Evolutionary conservation across 2,888 invertebrate genomes (phyloP), one percentile per base, ranked within the genome.

Genomic region (Nyleta sp.): DNA sequence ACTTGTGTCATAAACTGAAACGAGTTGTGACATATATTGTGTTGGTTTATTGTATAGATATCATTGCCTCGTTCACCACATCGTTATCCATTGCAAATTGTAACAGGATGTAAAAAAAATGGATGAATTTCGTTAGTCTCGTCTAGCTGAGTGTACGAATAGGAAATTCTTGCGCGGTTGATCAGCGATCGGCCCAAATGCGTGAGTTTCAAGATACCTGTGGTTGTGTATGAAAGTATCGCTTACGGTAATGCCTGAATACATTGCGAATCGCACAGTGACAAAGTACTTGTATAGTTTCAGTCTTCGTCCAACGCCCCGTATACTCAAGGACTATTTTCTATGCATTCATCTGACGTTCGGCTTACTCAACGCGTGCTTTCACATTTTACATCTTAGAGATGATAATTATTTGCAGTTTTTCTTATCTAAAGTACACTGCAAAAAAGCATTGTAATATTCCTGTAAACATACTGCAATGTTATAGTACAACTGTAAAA

Each of bases 211-310:
- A 44, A 48, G 55, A 72, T 65, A 55, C 55, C 50, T 64, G 64
- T 53, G 52, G 77, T 77, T 33, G 62, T 80, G 76, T 64, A 70
- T 73, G 70, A 78, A 74, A 65, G 74, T 78, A 78, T 74, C 65
- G 74, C 78, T 78, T 78, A 78, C 78, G 74, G 78, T 78, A 75
- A 80, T 80, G 75, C 72, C 64, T 76, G 80, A 75, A 78, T 80
- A 78, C 78, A 68, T 67, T 80, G 65, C 64, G 60, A 59, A 55
- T 70, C 64, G 73, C 55, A 46, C 31, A 44, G 70, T 62, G 78
- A 78, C 78, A 71, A 75, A 70, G 22, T 62, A 50, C 50, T 65
- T 80, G 70, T 76, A 76, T 62, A 73, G 68, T 75, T 59, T 65
- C 68, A 75, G 68, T 53, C 74, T 28, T 67, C 65, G 78, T 76